Evolutionary conservation across 1,140 invertebrate genomes (phyloP), one percentile per base, ranked within the genome.

Genomic region (Calliopsis andreniformis): DNA sequence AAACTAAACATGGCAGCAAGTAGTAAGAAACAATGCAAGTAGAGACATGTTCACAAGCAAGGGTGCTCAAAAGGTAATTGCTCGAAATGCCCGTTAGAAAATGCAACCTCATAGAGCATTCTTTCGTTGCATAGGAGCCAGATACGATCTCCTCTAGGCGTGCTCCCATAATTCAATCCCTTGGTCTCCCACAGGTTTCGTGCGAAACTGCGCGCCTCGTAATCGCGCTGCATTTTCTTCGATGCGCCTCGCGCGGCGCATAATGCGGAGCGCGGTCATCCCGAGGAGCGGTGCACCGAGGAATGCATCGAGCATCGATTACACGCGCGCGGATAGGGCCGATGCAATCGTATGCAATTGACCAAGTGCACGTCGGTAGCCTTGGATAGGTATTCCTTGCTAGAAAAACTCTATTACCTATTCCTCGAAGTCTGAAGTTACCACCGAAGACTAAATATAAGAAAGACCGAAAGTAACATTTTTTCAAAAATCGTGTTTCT

Each of bases 91-190:
- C 77, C 80, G 73, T 82, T 82, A 81, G 80, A 45, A 78, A 76
- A 78, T 47, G 79, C 79, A 72, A 78, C 59, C 82, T 82, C 79
- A 25, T 67, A 49, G 35, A 30, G 32, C 47, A 70, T 81, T 82
- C 79, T 78, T 82, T 82, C 80, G 62, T 81, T 71, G 69, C 69
- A 30, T 67, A 72, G n/a, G 45, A 55, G 39, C 55, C 61, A 79
- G 82, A 80, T 80, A 73, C 30, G 61, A 83, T 83, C 82, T 78
- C 47, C 76, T 35, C 43, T 51, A 55, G 64, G 83, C 68, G 56
- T 72, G 76, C 79, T 82, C 80, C 82, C 84, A 82, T 87, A 78
- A 84, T 87, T 79, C 82, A 85, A 86, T 84, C 73, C 80, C 32
- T 53, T 32, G 73, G 30, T 68, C 75, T 83, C 81, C 76, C 80